Percentiles rank a stretch among this genome's conserved stretches.
Evolutionary conservation across 2,888 invertebrate species (phyloP).

Genomic region (Acanthosoma haemorrhoidale): DNA sequence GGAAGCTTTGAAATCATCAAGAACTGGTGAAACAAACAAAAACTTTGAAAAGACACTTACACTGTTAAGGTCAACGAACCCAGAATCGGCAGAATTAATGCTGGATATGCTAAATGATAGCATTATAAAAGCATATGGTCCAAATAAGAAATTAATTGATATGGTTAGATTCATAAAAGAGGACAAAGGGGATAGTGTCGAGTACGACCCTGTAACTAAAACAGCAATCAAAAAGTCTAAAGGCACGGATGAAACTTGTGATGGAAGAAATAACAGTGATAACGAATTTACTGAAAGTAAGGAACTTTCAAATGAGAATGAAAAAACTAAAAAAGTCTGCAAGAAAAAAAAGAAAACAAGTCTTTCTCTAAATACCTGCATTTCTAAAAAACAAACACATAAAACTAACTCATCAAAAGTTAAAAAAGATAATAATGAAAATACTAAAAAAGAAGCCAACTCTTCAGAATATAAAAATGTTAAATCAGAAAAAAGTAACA

Average conservation of each 20-base stretch:
- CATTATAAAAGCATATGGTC: background rate
- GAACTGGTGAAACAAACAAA: background rate
- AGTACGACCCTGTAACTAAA: background rate
- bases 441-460: background rate
- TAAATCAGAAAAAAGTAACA: background rate
- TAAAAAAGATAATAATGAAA: background rate
- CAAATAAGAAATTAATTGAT: background rate
- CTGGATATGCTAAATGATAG: background rate
- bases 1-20: background rate
- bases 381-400: background rate
- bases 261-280: too few species aligned
- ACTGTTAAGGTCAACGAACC: background rate
- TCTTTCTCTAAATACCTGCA: background rate
- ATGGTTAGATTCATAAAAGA: background rate
- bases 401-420: background rate
- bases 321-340: background rate
- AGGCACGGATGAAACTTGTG: background rate
- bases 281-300: background rate
- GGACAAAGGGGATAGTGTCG: background rate
- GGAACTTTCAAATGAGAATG: background rate
- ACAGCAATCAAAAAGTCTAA: background rate
- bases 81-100: conserved; percentile 7
- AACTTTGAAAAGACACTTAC: background rate
- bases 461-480: background rate
- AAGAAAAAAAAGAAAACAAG: background rate